Conservation (phyloP, 2,113 vertebrate species). For the Sylvia atricapilla region DNA sequence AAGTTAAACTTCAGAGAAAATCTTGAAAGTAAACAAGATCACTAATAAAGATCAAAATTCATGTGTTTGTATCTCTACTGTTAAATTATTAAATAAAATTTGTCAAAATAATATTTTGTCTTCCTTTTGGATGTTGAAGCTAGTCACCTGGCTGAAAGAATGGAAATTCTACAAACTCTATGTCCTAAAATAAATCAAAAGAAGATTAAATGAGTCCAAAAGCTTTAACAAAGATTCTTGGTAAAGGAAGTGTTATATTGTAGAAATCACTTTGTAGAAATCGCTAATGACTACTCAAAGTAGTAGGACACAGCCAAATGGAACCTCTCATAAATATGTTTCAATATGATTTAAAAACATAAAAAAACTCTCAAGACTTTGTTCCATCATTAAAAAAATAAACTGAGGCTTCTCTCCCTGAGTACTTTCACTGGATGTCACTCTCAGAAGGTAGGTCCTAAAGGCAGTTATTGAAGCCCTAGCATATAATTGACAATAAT, state of each 20-base stretch:
- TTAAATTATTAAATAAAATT: not conserved
- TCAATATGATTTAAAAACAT: not conserved
- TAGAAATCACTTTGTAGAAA: not conserved
- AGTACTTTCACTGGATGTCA: not conserved
- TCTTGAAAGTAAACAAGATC: not conserved
- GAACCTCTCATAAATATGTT: not conserved
- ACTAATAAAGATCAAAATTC: not conserved
- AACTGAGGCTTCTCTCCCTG: not conserved
- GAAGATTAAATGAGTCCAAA: not conserved
- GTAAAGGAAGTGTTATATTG: not conserved
- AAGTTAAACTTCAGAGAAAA: not conserved
- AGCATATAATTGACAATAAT: not conserved
- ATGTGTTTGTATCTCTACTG: not conserved
- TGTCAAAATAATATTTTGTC: not conserved
- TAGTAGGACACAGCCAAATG: not conserved
- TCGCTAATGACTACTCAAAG: not conserved
- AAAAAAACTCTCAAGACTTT: not conserved
- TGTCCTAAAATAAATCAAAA: not conserved
- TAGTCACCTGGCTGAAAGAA: not conserved
- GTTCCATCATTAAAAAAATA: not conserved
- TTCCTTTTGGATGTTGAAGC: not conserved
- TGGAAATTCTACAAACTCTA: not conserved
- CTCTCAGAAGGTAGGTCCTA: not conserved
- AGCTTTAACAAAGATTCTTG: not conserved
- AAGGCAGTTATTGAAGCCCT: not conserved